Evolutionary conservation across 2,797 vertebrate genomes (phyloP).

Genomic region (Nyctibius grandis): DNA sequence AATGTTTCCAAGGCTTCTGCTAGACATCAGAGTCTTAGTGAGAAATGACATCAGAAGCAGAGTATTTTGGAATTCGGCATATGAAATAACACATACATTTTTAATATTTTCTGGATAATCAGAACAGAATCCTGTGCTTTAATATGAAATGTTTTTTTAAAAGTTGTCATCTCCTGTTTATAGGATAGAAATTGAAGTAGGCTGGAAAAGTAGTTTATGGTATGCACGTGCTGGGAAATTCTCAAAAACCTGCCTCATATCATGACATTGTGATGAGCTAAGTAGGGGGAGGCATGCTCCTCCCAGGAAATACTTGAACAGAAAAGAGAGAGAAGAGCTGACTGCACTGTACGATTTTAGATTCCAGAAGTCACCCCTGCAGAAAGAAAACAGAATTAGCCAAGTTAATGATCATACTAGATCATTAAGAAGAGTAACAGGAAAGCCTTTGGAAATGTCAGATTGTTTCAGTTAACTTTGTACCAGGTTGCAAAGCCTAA

Average conservation of each 20-base stretch:
- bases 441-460: neutral
- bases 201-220: neutral
- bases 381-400: neutral
- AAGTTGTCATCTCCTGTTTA: neutral
- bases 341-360: neutral
- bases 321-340: neutral
- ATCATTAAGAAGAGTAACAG: neutral
- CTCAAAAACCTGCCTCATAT: neutral
- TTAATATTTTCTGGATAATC: neutral
- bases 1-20: neutral
- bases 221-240: neutral
- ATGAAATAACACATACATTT: neutral
- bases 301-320: neutral
- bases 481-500: neutral
- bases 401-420: neutral
- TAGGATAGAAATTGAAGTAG: neutral
- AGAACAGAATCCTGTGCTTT: neutral
- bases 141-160: neutral
- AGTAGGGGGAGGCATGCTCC: neutral
- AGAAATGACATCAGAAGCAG: neutral
- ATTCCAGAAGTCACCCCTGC: neutral
- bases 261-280: neutral
- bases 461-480: neutral
- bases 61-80: neutral
- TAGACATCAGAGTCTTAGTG: neutral